Evolutionary conservation across 2,888 invertebrate species (phyloP), one percentile per base, ranked within the genome.

Genomic region (Frankliniella fusca): DNA sequence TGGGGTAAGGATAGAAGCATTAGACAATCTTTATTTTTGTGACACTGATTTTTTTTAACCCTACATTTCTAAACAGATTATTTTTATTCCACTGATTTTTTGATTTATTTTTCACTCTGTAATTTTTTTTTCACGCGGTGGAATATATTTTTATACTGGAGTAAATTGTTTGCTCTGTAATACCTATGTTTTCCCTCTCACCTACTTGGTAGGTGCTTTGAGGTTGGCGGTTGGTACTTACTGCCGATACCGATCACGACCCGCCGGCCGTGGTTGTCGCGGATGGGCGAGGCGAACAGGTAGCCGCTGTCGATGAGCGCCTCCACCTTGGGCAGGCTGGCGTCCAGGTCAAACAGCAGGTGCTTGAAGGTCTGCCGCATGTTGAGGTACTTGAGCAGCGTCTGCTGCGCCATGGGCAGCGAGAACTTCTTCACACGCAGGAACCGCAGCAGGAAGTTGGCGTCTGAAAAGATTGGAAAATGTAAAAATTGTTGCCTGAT

Each of bases 391-490:
- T 95, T 90, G 87, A 95, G 93, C 82, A 94, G 90, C 38, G 93
- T 93, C 86, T 94, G 93, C 86, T 94, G 93, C 0, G 94, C 93
- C 90, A 93, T 93, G 2, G 93, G 93, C 0, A 95, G 92, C 86
- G 93, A 93, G 89, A 93, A 95, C 87, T 94, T 95, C 88, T 95
- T 94, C 83, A 92, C 91, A n/a, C 95, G 91, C 81, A 95, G 90
- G 87, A 94, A 95, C 83, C 94, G 91, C 81, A 95, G 89, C 80
- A 95, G 88, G 87, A 93, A 95, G 85, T 88, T 91, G 0, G 91
- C 88, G 88, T 94, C 94, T 94, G 89, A 54, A 88, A 85, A 76
- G 83, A 84, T 84, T 82, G 83, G 80, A 82, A 82, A 82, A 79
- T 28, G n/a, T 80, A 27, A 27, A 70, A 18, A 61, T 38, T 38